phyloP scores from a whole-genome alignment of 1,140 invertebrate genomes.

The Parapsyche elsis region DNA sequence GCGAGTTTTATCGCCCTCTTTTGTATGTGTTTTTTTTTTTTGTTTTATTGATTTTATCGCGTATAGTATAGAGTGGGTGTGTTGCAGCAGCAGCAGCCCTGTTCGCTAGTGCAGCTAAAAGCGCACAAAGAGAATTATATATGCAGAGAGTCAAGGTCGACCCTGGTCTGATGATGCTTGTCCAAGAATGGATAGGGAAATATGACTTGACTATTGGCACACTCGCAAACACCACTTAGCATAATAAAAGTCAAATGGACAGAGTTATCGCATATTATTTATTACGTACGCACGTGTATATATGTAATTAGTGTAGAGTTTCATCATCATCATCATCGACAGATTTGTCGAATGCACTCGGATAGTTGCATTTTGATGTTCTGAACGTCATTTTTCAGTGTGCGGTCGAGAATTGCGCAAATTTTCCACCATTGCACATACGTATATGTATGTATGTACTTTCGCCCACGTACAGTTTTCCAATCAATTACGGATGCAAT shows the following conservation, averaged over 20 bases:
- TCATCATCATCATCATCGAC: too few species aligned
- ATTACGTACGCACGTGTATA: too few species aligned
- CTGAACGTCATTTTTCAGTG: not conserved
- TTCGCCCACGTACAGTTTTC: slow-evolving; percentile 5
- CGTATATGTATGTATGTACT: not conserved
- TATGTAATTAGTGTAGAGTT: too few species aligned
- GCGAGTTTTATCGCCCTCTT: too few species aligned
- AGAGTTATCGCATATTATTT: not conserved
- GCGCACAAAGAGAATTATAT: slow-evolving; percentile 44
- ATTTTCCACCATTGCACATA: not conserved
- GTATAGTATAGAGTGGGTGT: too few species aligned
- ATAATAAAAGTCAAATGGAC: slow-evolving; percentile 4
- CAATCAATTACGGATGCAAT: slow-evolving; percentile 15
- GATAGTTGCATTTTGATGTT: not conserved
- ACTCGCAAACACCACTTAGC: not conserved
- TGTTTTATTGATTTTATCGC: too few species aligned
- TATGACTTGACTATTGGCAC: slow-evolving; percentile 31
- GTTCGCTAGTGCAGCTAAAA: slow-evolving; percentile 3
- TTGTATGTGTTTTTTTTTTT: too few species aligned
- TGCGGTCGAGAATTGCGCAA: not conserved
- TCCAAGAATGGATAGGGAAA: not conserved
- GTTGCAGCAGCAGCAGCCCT: not conserved
- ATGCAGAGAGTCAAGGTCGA: slow-evolving; percentile 42
- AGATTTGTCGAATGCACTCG: not conserved
- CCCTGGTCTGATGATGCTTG: slow-evolving; percentile 20